Evolutionary conservation across 2,797 vertebrate species (phyloP).

Genomic region (Erpetoichthys calabaricus): DNA sequence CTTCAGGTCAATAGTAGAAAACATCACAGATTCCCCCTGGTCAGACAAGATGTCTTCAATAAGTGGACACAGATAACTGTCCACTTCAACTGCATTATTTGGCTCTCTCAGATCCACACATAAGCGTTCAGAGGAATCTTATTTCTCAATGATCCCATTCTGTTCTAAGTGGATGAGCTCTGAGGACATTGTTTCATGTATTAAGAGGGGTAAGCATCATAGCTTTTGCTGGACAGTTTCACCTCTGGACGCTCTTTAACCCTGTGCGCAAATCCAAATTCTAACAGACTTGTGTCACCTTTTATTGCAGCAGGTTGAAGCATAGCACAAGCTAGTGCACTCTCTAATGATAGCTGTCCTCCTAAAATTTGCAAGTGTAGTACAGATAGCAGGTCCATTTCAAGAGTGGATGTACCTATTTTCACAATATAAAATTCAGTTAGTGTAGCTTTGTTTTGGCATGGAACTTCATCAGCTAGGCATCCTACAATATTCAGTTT

Average conservation of each 20-base stretch:
- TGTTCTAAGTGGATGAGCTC: not conserved
- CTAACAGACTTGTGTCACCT: not conserved
- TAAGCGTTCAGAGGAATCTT: not conserved
- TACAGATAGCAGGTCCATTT: not conserved
- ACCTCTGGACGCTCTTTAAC: slow-evolving; percentile 1
- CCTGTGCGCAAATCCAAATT: not conserved
- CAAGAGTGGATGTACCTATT: not conserved
- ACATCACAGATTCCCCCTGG: too few relatives aligned
- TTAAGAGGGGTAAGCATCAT: not conserved
- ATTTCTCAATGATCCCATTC: not conserved
- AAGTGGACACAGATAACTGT: too few relatives aligned
- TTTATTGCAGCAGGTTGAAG: too few relatives aligned
- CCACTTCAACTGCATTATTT: too few relatives aligned
- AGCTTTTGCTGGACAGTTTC: not conserved
- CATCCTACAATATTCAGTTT: not conserved
- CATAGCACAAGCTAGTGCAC: not conserved
- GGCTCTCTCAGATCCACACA: not conserved
- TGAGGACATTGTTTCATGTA: not conserved
- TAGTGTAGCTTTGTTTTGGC: not conserved
- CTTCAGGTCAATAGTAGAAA: too few relatives aligned
- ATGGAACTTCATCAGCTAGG: not conserved
- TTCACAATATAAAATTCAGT: not conserved
- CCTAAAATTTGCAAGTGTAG: not conserved
- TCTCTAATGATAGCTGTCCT: not conserved
- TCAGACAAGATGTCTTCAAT: too few relatives aligned